Conservation (phyloP, 2,888 invertebrate genomes). For the Sarcophaga rosellei region DNA sequence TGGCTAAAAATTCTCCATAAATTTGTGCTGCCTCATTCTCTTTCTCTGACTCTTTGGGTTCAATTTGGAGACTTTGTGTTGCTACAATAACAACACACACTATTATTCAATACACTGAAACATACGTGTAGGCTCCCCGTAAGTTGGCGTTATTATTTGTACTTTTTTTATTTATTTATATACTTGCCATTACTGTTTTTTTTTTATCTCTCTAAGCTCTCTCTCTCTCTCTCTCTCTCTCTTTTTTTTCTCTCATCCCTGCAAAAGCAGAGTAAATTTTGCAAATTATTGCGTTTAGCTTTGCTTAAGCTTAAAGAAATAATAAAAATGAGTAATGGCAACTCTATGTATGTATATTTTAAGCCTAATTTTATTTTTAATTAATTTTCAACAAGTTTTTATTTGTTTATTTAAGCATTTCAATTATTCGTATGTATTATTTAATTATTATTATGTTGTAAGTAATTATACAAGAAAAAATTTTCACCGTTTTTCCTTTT, state of each 20-base stretch:
- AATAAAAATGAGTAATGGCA: conserved; percentile 41
- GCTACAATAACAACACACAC: not conserved
- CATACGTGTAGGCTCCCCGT: conserved; percentile 15
- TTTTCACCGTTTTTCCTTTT: conserved; percentile 60
- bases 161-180: not conserved
- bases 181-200: conserved; percentile 31
- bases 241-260: conserved; percentile 7
- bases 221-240: conserved; percentile 20
- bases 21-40: not conserved
- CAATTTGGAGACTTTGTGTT: conserved; percentile 58
- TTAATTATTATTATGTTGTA: conserved; percentile 32
- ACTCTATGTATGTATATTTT: conserved; percentile 48
- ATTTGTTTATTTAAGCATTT: conserved; percentile 14
- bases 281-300: conserved; percentile 48
- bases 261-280: conserved; percentile 12
- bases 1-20: not conserved
- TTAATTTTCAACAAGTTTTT: conserved; percentile 12
- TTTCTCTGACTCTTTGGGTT: not conserved
- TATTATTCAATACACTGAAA: not conserved
- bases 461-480: conserved; percentile 55
- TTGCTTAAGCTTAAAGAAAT: conserved; percentile 35
- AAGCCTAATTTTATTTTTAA: conserved; percentile 58
- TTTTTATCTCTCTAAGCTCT: conserved; percentile 21
- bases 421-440: conserved; percentile 18
- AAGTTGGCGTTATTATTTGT: conserved; percentile 36